Evolutionary conservation across 2,113 vertebrate species (phyloP), one percentile per base, ranked within the genome.

Genomic region (Hucho hucho): DNA sequence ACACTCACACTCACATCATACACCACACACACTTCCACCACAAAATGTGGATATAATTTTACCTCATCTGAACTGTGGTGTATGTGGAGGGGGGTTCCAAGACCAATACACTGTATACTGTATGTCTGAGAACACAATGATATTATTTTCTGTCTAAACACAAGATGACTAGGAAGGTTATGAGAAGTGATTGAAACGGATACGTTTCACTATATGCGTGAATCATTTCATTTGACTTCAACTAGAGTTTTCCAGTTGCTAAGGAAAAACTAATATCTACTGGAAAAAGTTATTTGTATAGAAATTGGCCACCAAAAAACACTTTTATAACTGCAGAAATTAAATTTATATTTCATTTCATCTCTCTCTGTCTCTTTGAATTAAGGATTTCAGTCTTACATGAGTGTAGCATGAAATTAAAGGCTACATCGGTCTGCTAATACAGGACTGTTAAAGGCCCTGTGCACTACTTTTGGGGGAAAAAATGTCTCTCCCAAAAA

Each of bases 191-290:
- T 46, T 5, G 58, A 63, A 61, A 72, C 1, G 11, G 29, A 72
- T 72, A 72, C 3, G 70, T 63, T 63, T 24, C 28, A 22, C n/a
- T 58, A 24, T 69, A 58, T 47, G 20, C 58, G 69, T 73, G 56
- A 74, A 78, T 64, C 20, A 74, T 69, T 32, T 28, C 1, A 70
- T 56, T 18, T 64, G 0, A 69, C 32, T 70, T 74, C 24, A 26
- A 32, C 68, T 59, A 56, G 3, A 29, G 64, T 67, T 61, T 67
- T 43, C 56, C 61, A 20, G 58, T 37, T 63, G 4, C 53, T 64
- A n/a, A 37, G 37, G 49, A 32, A 64, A 70, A 64, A 68, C 56
- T 74, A 70, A 78, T 64, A 74, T 56, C 4, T 56, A 37, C 7
- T 37, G 37, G 37, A 37, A 37, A 37, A 37, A 0, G 37, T 56